Evolutionary conservation across 2,888 invertebrate species (phyloP), one percentile per base, ranked within the genome.

Genomic region (Myopa tessellatipennis): DNA sequence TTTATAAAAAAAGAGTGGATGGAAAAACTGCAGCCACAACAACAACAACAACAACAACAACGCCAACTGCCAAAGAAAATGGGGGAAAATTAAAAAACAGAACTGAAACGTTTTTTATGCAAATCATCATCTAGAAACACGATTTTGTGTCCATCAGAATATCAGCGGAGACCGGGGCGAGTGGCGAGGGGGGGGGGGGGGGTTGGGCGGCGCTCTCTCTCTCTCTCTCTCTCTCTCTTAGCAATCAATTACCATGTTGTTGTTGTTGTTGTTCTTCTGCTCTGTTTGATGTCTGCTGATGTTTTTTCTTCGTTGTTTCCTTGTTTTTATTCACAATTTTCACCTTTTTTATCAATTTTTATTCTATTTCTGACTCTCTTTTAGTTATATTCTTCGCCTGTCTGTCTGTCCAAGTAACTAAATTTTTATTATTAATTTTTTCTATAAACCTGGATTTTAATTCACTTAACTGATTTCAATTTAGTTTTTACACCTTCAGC

Each of bases 401-500:
- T 10, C 10, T 55, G 4, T 55, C 55, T 12, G 5, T 55, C 3
- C 14, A 55, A 55, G 2, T 55, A 16, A 16, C 1, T 55, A 12
- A 55, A 55, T 55, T 55, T 55, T 55, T 55, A 10, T 55, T 1
- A 55, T n/a, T 55, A 14, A 55, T n/a, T 55, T 14, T 12, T 55
- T 55, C 10, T 16, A n/a, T 52, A 55, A n/a, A n/a, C 36, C 40
- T 67, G 16, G 40, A 40, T 67, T 67, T 67, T 67, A 67, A 40
- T 67, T 67, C 67, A 67, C 0, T 67, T 67, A 67, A 67, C 67
- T 67, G 40, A 36, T 40, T n/a, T 40, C 14, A 67, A 38, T 67
- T 67, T 16, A 67, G n/a, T 40, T 67, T 14, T 67, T 40, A n/a
- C 67, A 67, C 40, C 40, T 67, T 34, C 67, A 67, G 14, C n/a